Evolutionary conservation across 2,888 invertebrate species (phyloP), one percentile per base, ranked within the genome.

Genomic region (Parnassius smintheus): DNA sequence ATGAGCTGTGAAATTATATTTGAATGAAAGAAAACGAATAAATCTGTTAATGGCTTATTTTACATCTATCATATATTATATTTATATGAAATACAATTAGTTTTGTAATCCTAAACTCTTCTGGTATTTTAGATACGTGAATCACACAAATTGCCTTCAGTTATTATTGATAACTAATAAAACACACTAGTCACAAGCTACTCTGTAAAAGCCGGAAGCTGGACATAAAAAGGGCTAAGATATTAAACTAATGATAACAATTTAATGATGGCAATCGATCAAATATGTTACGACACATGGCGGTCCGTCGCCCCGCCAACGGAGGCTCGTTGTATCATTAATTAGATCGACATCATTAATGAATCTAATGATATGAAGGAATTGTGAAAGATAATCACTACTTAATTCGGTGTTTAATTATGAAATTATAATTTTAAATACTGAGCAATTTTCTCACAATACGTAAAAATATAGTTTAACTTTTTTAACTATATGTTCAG

Each of bases 311-410:
- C 69, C 70, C 68, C 65, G 57, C 13, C 58, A 11, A 44, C 48
- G 56, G 59, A 62, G 57, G 57, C 48, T 18, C 57, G 50, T 64
- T 69, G 70, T 68, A 77, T 80, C 82, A 85, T 86, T 85, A 84
- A 85, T 86, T 85, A 82, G 80, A 80, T 77, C 76, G 68, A 62
- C 74, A 81, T 75, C 77, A 75, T 79, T 80, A 81, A 78, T 77
- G 74, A 74, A 69, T 70, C 68, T 76, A 75, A 76, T 77, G 76
- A 75, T 73, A 66, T 61, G 62, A 59, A 48, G 57, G 55, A 56
- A 56, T 59, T 49, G 52, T 56, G 52, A 11, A n/a, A 52, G 41
- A 56, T 59, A 59, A 59, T 63, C 51, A 50, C n/a, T 63, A 46
- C 46, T 63, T 55, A 54, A 59, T 59, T 59, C 49, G 44, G 42